Base-by-base conservation (phyloP, 1,140 invertebrate genomes). In the Drosophila pruinosa region DNA sequence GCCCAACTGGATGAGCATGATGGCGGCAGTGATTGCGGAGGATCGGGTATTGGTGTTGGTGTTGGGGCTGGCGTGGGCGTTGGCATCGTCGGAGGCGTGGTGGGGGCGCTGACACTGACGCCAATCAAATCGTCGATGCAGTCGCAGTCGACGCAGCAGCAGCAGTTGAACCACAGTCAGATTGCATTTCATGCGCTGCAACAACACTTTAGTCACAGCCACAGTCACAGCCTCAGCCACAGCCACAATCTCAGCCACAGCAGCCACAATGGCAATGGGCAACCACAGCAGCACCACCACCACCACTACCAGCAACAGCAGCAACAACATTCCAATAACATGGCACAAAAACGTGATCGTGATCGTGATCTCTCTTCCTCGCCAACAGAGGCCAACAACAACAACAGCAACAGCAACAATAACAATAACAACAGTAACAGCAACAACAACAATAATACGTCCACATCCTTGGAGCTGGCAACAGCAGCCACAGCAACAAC, bases 311-410 rank as follows among this genome's bases (percentile, higher is more conserved):
- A 69, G 1, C 54, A 63, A 5, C 56, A 67, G 2, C 43, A 61
- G 31, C 80, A 85, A 71, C 77, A 81, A 86, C 81, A 85, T 85
- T 85, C 80, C 80, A 86, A 69, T 70, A 86, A 78, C 81, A 86
- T 85, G 80, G 82, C 81, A 81, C 81, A 78, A 80, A 86, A 86
- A 86, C 80, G 80, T 85, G 80, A 85, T 86, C 80, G 73, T 85
- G 80, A 86, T 79, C 80, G 81, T 88, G 81, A 86, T 86, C 81
- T 86, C 81, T 86, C 81, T 22, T 59, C 69, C 62, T 86, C 78
- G 72, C 72, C 69, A 58, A 72, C 59, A 12, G 21, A 53, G 59
- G 50, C 41, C 59, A 56, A 65, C 38, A 62, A 38, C 15, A 59
- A 8, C 24, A 59, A 12, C 12, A 67, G 2, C n/a, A 61, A 36